Conservation (phyloP, 2,113 vertebrate genomes). For the Sander lucioperca region DNA sequence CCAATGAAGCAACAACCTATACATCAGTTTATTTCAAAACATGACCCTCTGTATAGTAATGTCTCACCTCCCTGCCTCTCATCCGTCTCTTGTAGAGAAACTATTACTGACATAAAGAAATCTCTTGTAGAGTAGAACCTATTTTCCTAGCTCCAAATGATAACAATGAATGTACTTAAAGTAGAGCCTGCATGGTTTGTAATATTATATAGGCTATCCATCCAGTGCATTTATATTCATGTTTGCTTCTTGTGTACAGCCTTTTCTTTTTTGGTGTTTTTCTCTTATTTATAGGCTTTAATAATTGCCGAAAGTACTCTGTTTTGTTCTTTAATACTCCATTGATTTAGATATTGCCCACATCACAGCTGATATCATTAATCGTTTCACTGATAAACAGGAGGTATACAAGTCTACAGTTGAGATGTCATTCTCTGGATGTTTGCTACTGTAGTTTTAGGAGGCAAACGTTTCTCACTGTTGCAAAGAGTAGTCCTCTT, state of each 20-base stretch:
- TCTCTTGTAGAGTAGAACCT: constrained; percentile 60
- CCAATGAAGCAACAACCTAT: constrained; percentile 8
- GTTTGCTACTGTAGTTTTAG: constrained; percentile 57
- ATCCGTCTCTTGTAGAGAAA: constrained; percentile 59
- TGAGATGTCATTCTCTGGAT: constrained; percentile 33
- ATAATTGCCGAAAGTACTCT: constrained; percentile 45
- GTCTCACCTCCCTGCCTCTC: constrained; percentile 41
- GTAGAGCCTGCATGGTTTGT: constrained; percentile 58
- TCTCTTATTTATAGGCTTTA: constrained; percentile 54
- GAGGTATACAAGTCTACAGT: constrained; percentile 13
- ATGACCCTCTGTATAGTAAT: constrained; percentile 25
- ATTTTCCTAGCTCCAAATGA: constrained; percentile 68
- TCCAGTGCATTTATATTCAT: constrained; percentile 51
- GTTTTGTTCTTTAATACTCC: constrained; percentile 35
- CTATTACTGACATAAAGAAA: constrained; percentile 47
- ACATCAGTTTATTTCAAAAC: constrained; percentile 24
- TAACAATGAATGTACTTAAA: constrained; percentile 73
- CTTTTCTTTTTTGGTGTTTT: constrained; percentile 27
- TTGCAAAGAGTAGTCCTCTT: constrained; percentile 50
- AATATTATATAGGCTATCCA: constrained; percentile 41
- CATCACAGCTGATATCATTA: constrained; percentile 19
- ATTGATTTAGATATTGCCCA: constrained; percentile 12
- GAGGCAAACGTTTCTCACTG: constrained; percentile 54
- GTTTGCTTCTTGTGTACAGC: constrained; percentile 51
- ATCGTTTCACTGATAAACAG: constrained; percentile 5